These are phyloP conservation scores for Zingel zingel DNA, from an alignment of 2,113 vertebrate genomes.

Conservation along the genomic window DNA sequence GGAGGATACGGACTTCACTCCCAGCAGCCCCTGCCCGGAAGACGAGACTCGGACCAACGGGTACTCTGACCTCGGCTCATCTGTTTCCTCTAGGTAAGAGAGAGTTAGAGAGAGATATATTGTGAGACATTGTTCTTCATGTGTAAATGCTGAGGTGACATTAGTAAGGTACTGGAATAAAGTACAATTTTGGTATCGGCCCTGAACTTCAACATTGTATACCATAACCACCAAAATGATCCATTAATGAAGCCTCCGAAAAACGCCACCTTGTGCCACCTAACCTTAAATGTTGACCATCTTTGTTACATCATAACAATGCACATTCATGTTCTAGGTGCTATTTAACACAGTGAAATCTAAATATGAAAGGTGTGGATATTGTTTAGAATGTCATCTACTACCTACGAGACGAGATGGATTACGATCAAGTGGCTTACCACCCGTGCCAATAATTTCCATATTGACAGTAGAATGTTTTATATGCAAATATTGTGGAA, in stretches of 20 bases:
- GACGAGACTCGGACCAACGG: conserved; percentile 93
- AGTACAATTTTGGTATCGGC: too few relatives aligned
- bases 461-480: too few relatives aligned
- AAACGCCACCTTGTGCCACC: background rate
- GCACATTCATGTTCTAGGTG: too few relatives aligned
- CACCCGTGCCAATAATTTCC: too few relatives aligned
- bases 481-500: background rate
- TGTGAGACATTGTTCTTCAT: background rate
- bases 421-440: too few relatives aligned
- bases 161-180: background rate
- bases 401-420: background rate
- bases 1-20: conserved; percentile 92
- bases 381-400: background rate
- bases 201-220: background rate
- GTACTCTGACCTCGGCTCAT: conserved; percentile 95
- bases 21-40: conserved; percentile 93
- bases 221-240: background rate
- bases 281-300: background rate
- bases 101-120: background rate
- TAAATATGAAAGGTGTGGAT: too few relatives aligned
- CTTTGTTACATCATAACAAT: background rate
- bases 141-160: background rate
- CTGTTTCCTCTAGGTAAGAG: conserved; percentile 93
- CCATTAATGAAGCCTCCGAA: background rate
- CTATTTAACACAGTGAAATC: too few relatives aligned